Evolutionary conservation across 2,113 vertebrate genomes (phyloP).

Genomic region (Barbus barbus): DNA sequence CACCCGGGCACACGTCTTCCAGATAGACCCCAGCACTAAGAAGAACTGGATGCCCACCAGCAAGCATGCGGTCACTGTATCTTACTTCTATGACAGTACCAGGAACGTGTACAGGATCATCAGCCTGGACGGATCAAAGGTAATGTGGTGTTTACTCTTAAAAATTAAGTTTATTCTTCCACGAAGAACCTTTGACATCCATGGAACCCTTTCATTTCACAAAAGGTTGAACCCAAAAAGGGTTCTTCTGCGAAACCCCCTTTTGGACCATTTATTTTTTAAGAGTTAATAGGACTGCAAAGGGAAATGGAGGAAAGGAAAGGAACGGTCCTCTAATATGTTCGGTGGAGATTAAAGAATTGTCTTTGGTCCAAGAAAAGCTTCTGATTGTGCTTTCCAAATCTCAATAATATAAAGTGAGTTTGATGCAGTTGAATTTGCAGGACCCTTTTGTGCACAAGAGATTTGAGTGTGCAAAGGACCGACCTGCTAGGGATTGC

Average conservation of each 20-base stretch:
- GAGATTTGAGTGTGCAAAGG: not conserved
- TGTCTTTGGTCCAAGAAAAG: not conserved
- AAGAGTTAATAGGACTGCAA: not conserved
- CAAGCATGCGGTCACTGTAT: conserved; percentile 98
- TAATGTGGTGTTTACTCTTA: conserved; percentile 59
- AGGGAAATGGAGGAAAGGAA: no score
- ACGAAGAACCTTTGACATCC: no score
- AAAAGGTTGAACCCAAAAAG: no score
- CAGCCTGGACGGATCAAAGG: conserved; percentile 98
- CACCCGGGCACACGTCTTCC: conserved; percentile 98
- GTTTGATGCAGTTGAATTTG: not conserved
- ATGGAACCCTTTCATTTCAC: no score
- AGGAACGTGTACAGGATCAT: conserved; percentile 99
- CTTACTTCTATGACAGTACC: conserved; percentile 98
- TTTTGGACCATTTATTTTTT: not conserved
- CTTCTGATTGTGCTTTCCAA: not conserved
- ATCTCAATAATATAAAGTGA: not conserved
- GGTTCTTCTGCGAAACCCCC: no score
- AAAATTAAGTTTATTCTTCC: no score
- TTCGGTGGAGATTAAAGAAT: not conserved
- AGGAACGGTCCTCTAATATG: no score
- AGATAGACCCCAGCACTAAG: conserved; percentile 98
- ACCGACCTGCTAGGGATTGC: not conserved
- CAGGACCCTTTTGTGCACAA: not conserved
- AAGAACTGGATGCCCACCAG: conserved; percentile 99